Percentiles rank a stretch among this genome's conserved stretches.
These are phyloP conservation scores for Bilobella aurantiaca DNA, from an alignment of 1,140 invertebrate species.

Conservation along the genomic window DNA sequence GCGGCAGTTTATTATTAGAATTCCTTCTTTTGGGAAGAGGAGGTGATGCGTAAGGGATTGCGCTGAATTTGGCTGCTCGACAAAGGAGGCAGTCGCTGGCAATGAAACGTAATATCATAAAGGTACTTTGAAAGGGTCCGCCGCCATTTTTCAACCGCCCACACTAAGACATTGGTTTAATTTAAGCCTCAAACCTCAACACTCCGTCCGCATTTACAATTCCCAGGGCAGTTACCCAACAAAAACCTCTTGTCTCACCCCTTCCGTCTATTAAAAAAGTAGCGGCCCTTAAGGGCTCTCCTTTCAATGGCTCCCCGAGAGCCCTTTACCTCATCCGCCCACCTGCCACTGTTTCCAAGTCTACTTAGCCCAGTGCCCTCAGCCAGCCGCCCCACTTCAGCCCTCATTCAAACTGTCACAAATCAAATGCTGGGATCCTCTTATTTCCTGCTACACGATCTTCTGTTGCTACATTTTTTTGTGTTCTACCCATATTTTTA, in stretches of 20 bases:
- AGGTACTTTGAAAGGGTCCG: constrained; percentile 9
- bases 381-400: background rate
- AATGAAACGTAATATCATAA: too few relatives aligned
- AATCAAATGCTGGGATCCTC: background rate
- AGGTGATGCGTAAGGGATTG: background rate
- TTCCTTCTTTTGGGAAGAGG: background rate
- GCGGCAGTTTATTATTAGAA: background rate
- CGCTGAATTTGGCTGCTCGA: too few relatives aligned
- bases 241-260: background rate
- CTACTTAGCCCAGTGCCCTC: too few relatives aligned
- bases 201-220: background rate
- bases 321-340: background rate
- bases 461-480: too few relatives aligned
- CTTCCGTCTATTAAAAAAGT: background rate
- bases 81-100: too few relatives aligned
- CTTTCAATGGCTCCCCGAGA: too few relatives aligned
- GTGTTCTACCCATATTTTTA: too few relatives aligned
- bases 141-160: background rate
- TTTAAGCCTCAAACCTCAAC: background rate
- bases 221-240: background rate
- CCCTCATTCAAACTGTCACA: background rate
- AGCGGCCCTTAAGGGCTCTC: background rate
- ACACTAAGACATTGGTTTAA: background rate
- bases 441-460: background rate
- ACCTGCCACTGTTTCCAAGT: background rate